Evolutionary conservation across 2,113 vertebrate species (phyloP), one percentile per base, ranked within the genome.

Genomic region (Otocyon megalotis): DNA sequence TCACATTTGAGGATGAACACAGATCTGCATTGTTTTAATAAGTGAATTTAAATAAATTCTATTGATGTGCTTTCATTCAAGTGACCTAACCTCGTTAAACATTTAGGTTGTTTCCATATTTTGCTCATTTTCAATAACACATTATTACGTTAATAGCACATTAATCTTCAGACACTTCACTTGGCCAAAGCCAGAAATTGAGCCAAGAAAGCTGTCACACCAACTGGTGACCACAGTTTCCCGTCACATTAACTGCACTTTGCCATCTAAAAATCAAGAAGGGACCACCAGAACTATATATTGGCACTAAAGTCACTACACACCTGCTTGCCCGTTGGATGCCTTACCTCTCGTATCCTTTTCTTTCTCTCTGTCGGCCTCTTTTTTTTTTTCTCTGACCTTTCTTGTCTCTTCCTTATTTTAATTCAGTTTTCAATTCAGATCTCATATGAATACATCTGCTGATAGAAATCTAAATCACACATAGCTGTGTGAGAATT

Each of bases 391-490:
- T 0, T 14, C 30, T 83, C 24, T 50, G 6, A 2, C 50, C 14
- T 8, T 17, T 65, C 28, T 37, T 32, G 8, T 30, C 37, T 12
- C 17, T 28, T 16, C 19, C 2, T 79, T 30, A 37, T 50, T 88
- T 54, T 67, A 92, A 88, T 60, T 71, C 30, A 30, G 12, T 95
- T 96, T 93, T 67, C 26, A 90, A 69, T 60, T 77, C 50, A 28
- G 7, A 48, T 89, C 43, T 54, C n/a, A 35, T 28, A 56, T 63
- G 50, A 60, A 86, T 22, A 63, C 3, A 32, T 58, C 2, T 77
- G 50, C 69, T 58, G n/a, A 88, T 43, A 84, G 58, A 81, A 93
- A 54, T 62, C 22, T 76, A 67, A 88, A 69, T 72, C 28, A 20
- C 16, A 43, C 20, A 17, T 58, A 76, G 32, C 43, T 77, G 74